These are phyloP conservation scores for Micronycteris hirsuta DNA, from an alignment of 2,113 vertebrate species.

Conservation along the genomic window DNA sequence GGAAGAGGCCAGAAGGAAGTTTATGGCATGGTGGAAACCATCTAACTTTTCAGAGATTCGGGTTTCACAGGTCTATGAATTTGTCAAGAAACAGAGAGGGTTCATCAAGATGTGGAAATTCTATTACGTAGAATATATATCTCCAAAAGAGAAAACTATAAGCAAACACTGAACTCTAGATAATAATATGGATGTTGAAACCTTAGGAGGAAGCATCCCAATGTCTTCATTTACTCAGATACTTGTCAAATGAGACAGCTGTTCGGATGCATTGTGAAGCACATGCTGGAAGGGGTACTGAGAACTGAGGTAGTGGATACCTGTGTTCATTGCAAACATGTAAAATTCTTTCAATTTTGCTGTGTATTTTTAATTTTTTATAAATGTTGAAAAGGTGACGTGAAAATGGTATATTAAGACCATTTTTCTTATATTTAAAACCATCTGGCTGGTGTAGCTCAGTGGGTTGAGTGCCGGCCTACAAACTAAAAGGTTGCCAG, in stretches of 20 bases:
- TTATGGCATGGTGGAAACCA: accelerated
- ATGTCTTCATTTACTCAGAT: background rate
- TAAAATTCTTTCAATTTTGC: background rate
- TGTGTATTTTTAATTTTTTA: background rate
- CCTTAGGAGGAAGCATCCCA: too few species aligned
- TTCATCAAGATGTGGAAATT: background rate
- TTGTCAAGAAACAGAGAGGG: background rate
- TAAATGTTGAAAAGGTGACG: background rate
- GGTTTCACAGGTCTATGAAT: accelerated
- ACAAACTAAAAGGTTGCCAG: too few species aligned
- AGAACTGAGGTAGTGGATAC: accelerated
- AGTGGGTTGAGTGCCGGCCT: too few species aligned
- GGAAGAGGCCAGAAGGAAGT: background rate
- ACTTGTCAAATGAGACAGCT: background rate
- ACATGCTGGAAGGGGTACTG: background rate
- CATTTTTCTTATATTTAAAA: background rate
- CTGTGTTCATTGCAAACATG: background rate
- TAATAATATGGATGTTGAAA: too few species aligned
- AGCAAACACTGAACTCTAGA: background rate
- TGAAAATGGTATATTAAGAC: background rate
- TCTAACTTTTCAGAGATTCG: background rate
- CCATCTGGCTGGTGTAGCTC: background rate
- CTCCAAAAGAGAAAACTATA: background rate
- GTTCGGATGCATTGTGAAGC: too few species aligned
- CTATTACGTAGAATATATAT: background rate